Evolutionary conservation across 2,113 vertebrate genomes (phyloP).

Genomic region (Anas platyrhynchos): DNA sequence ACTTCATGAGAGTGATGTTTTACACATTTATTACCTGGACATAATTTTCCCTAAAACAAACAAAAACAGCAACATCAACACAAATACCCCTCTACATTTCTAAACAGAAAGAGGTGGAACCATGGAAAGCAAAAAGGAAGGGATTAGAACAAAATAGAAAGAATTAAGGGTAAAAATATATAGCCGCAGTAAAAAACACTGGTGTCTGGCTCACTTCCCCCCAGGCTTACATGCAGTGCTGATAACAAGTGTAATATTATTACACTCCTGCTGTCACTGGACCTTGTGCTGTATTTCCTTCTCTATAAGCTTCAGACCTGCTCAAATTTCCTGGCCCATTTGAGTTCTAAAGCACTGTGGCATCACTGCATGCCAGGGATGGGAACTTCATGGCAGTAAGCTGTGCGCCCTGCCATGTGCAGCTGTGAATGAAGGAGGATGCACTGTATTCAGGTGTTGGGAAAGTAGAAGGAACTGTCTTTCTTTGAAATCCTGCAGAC

Average conservation of each 20-base stretch:
- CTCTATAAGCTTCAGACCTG: neutral
- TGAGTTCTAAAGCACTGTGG: neutral
- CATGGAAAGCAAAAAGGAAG: neutral
- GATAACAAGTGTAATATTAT: neutral
- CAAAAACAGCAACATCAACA: neutral
- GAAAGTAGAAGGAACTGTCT: neutral
- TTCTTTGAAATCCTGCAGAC: neutral
- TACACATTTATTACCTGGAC: neutral
- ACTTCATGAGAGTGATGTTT: neutral
- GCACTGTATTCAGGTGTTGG: neutral
- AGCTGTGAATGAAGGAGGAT: neutral
- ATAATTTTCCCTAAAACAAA: neutral
- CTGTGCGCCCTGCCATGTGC: fast-evolving
- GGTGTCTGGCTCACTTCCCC: neutral
- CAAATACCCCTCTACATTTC: neutral
- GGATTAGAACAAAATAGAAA: neutral
- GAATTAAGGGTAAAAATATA: neutral
- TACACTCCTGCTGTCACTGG: neutral
- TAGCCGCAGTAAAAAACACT: neutral
- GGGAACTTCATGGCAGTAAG: neutral
- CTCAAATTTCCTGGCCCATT: neutral
- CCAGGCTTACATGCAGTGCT: neutral
- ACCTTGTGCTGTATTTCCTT: neutral
- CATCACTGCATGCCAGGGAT: neutral
- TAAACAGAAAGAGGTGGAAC: neutral